These are phyloP conservation scores for Parus major DNA, from an alignment of 2,113 vertebrate genomes.

Conservation along the genomic window DNA sequence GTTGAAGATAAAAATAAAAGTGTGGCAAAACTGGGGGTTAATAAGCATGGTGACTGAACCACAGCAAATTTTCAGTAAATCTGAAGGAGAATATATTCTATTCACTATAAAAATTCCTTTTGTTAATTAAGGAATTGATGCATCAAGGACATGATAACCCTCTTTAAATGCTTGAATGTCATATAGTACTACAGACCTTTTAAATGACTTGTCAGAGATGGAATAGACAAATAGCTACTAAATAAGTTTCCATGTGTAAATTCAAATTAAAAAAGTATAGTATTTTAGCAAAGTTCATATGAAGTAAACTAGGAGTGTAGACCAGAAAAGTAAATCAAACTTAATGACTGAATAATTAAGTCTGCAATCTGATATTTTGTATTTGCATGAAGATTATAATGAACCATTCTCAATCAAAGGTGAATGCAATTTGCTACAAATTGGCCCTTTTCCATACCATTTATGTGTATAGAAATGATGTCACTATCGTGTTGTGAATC, in stretches of 20 bases:
- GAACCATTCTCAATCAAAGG: neutral
- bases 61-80: neutral
- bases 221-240: neutral
- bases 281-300: neutral
- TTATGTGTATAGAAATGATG: neutral
- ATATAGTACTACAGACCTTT: neutral
- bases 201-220: neutral
- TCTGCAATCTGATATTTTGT: neutral
- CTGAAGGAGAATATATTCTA: neutral
- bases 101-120: neutral
- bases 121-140: neutral
- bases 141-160: neutral
- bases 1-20: neutral
- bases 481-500: neutral
- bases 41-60: neutral
- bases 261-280: neutral
- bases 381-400: neutral
- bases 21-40: neutral
- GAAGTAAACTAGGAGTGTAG: neutral
- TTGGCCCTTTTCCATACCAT: neutral
- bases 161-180: neutral
- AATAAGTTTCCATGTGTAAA: neutral
- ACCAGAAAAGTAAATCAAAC: neutral
- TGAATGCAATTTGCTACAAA: neutral
- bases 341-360: neutral